Conservation (phyloP, 2,797 vertebrate genomes). For the Gobionotothen gibberifrons region DNA sequence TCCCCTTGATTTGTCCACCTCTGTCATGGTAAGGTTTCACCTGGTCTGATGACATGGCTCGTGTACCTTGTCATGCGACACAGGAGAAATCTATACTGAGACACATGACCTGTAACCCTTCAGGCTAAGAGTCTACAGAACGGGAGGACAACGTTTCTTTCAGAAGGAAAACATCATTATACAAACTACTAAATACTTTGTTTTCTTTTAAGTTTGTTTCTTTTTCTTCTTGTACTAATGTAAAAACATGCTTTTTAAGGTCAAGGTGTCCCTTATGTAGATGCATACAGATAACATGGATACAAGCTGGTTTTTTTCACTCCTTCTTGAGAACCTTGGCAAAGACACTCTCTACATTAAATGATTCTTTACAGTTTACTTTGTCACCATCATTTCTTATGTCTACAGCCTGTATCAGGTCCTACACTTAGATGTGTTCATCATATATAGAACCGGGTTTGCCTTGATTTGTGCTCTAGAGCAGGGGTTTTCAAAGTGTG, state of each 20-base stretch:
- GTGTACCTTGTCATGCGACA: slow-evolving; percentile 15
- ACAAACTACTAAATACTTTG: background rate
- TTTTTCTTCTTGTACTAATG: background rate
- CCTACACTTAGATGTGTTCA: background rate
- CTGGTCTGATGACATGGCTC: slow-evolving; percentile 38
- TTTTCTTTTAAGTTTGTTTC: background rate
- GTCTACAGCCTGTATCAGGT: background rate
- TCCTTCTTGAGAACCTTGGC: background rate
- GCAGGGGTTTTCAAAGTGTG: too few relatives aligned
- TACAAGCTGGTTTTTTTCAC: background rate
- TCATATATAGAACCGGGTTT: background rate
- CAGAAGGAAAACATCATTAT: background rate
- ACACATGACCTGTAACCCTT: slow-evolving; percentile 16
- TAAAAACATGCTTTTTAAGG: background rate
- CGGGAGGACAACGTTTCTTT: background rate
- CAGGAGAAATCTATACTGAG: slow-evolving; percentile 37
- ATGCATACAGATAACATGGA: background rate
- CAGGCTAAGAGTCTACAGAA: slow-evolving; percentile 10
- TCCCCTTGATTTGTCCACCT: slow-evolving; percentile 38
- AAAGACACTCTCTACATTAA: background rate
- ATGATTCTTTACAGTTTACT: background rate
- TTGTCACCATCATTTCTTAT: background rate
- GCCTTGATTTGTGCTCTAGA: too few relatives aligned
- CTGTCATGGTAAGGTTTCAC: slow-evolving; percentile 49
- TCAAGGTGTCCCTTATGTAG: background rate